Evolutionary conservation across 2,797 vertebrate genomes (phyloP).

Genomic region (Scarus forsteni): DNA sequence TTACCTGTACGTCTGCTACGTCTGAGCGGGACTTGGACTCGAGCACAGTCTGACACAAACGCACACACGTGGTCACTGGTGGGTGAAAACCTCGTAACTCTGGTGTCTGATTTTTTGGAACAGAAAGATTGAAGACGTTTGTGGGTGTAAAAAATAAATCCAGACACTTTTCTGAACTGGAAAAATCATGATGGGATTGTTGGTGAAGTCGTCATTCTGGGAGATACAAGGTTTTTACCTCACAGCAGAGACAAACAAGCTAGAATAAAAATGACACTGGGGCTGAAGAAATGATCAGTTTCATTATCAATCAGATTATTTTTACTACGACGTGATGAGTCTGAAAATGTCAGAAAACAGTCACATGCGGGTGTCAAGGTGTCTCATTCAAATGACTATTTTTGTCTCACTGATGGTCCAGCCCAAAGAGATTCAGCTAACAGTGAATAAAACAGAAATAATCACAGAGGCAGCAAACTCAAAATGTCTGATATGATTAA

Average conservation of each 20-base stretch:
- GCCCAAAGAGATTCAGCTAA: slow-evolving; percentile 35
- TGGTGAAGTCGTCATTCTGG: slow-evolving; percentile 34
- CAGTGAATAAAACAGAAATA: slow-evolving; percentile 14
- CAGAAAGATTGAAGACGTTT: slow-evolving; percentile 40
- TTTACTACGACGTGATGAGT: slow-evolving; percentile 14
- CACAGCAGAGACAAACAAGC: slow-evolving; percentile 34
- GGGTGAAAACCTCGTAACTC: slow-evolving; percentile 51
- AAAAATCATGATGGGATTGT: slow-evolving; percentile 33
- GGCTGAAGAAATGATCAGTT: slow-evolving; percentile 46
- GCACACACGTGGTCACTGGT: slow-evolving; percentile 19
- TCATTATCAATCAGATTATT: slow-evolving; percentile 29
- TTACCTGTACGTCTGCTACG: slow-evolving; percentile 98
- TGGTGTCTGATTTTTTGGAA: slow-evolving; percentile 50
- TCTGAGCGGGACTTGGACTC: slow-evolving; percentile 86
- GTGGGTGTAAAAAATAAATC: slow-evolving; percentile 17
- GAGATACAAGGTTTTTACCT: slow-evolving; percentile 48
- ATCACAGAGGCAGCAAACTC: neutral
- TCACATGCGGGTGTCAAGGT: slow-evolving; percentile 24
- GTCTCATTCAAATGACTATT: slow-evolving; percentile 17
- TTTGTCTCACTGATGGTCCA: slow-evolving; percentile 20
- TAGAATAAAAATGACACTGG: slow-evolving; percentile 24
- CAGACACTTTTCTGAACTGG: slow-evolving; percentile 34
- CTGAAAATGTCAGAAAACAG: slow-evolving; percentile 29
- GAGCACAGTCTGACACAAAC: slow-evolving; percentile 27
- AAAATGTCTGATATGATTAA: neutral